Evolutionary conservation across 2,888 invertebrate species (phyloP).

Genomic region (Venustoraphidia nigricollis): DNA sequence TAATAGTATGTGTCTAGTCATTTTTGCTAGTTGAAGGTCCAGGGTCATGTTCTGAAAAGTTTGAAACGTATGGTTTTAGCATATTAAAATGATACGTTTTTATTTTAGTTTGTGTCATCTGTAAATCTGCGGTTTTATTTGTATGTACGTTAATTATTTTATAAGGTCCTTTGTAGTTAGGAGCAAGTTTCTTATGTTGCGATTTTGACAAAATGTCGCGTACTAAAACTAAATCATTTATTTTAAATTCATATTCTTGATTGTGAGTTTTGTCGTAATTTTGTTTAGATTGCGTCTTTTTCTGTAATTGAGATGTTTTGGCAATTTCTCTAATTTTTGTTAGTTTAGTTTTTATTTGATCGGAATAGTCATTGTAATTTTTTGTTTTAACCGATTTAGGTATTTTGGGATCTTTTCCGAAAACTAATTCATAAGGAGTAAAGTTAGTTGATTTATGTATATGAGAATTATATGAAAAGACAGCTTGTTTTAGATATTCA

Average conservation of each 20-base stretch:
- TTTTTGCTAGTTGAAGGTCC: too few relatives aligned
- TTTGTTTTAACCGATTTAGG: slow-evolving; percentile 12
- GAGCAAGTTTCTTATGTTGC: not conserved
- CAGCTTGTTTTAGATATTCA: slow-evolving; percentile 12
- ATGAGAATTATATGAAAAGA: slow-evolving; percentile 15
- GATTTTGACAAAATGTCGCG: not conserved
- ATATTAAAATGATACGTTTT: not conserved
- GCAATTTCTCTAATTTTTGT: slow-evolving; percentile 12
- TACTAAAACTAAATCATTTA: not conserved
- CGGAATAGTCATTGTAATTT: slow-evolving; percentile 6
- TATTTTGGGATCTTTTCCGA: too few relatives aligned
- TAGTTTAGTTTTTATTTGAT: slow-evolving; percentile 12
- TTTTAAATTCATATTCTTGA: not conserved
- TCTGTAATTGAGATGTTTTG: slow-evolving; percentile 9
- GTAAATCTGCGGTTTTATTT: not conserved
- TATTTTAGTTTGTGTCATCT: not conserved
- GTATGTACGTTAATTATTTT: slow-evolving; percentile 4
- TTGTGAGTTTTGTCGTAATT: slow-evolving; percentile 12
- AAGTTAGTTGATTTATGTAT: slow-evolving; percentile 16
- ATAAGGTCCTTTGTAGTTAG: not conserved
- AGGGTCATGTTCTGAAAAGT: too few relatives aligned
- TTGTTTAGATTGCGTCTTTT: slow-evolving; percentile 13
- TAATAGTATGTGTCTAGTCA: not conserved
- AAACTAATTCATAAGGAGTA: too few relatives aligned
- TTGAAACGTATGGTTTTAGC: too few relatives aligned